Conservation (phyloP, 2,888 invertebrate genomes). For the Agrenia bidenticulata region DNA sequence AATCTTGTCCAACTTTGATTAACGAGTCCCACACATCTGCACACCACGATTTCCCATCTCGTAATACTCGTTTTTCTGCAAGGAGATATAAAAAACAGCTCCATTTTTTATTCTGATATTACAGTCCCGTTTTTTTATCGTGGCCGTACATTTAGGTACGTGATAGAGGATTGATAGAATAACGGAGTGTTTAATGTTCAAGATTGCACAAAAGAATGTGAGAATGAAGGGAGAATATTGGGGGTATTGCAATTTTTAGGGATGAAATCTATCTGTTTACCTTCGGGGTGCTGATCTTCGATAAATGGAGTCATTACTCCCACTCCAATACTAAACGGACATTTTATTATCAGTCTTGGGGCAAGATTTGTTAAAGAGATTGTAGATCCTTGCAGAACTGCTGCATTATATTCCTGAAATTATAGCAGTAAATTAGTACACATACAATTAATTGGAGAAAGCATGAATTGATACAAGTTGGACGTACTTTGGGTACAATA, state of each 20-base stretch:
- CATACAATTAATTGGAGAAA: neutral
- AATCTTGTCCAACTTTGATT: constrained; percentile 47
- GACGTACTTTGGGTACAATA: constrained; percentile 45
- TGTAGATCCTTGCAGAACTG: constrained; percentile 49
- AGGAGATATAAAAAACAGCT: constrained; percentile 13
- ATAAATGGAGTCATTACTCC: constrained; percentile 52
- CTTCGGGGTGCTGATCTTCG: constrained; percentile 46
- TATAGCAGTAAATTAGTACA: too few species aligned
- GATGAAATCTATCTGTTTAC: constrained; percentile 26
- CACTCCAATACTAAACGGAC: constrained; percentile 51
- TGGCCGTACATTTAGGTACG: too few species aligned
- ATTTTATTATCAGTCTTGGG: constrained; percentile 48
- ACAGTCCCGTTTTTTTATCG: too few species aligned
- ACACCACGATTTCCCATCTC: constrained; percentile 52
- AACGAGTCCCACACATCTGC: constrained; percentile 51
- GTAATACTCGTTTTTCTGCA: constrained; percentile 48
- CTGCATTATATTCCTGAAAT: constrained; percentile 46
- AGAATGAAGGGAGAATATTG: too few species aligned
- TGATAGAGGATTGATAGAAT: too few species aligned
- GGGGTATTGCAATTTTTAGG: too few species aligned
- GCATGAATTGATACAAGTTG: neutral
- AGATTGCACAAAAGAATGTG: too few species aligned
- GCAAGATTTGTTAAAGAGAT: constrained; percentile 48
- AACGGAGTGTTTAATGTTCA: too few species aligned
- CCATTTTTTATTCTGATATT: constrained; percentile 1